Percentiles rank a stretch among this genome's conserved stretches.
Conservation (phyloP, 1,140 invertebrate species). For the Drosophila ogumai region DNA sequence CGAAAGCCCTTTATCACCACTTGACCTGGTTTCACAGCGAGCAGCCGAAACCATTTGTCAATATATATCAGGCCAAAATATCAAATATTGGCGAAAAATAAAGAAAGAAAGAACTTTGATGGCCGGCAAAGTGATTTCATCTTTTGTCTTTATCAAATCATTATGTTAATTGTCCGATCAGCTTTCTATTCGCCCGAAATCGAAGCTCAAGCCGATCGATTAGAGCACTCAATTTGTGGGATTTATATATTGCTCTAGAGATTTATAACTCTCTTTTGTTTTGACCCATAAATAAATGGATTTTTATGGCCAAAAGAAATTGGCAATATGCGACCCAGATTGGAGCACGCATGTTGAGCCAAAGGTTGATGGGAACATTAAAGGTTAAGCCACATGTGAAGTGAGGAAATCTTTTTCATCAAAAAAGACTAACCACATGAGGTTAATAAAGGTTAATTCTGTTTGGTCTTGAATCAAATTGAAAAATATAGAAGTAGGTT, state of each 20-base stretch:
- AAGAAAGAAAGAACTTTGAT: constrained; percentile 17
- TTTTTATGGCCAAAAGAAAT: constrained; percentile 25
- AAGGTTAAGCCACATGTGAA: constrained; percentile 37
- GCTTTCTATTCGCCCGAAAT: constrained; percentile 37
- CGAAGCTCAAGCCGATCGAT: constrained; percentile 15
- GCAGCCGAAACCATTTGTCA: constrained; percentile 64
- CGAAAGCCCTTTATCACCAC: constrained; percentile 57
- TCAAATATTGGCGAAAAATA: constrained; percentile 13
- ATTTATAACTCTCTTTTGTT: constrained; percentile 15
- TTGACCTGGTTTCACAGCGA: constrained; percentile 55
- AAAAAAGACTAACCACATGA: constrained; percentile 23
- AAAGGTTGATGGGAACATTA: constrained; percentile 35
- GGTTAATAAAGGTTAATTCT: constrained; percentile 41
- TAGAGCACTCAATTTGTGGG: constrained; percentile 18
- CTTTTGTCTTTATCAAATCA: constrained; percentile 44
- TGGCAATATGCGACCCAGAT: constrained; percentile 24
- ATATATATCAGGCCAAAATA: constrained; percentile 46
- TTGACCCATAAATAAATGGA: constrained; percentile 7
- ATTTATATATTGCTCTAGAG: constrained; percentile 1
- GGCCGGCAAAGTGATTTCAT: constrained; percentile 13
- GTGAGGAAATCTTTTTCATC: constrained; percentile 15
- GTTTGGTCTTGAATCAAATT: constrained; percentile 3
- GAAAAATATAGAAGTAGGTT: background rate
- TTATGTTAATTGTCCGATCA: constrained; percentile 44
- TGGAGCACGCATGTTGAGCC: background rate